Percentiles rank a stretch among this genome's conserved stretches.
Conservation (phyloP, 2,797 vertebrate genomes). For the Anolis apletophallus region DNA sequence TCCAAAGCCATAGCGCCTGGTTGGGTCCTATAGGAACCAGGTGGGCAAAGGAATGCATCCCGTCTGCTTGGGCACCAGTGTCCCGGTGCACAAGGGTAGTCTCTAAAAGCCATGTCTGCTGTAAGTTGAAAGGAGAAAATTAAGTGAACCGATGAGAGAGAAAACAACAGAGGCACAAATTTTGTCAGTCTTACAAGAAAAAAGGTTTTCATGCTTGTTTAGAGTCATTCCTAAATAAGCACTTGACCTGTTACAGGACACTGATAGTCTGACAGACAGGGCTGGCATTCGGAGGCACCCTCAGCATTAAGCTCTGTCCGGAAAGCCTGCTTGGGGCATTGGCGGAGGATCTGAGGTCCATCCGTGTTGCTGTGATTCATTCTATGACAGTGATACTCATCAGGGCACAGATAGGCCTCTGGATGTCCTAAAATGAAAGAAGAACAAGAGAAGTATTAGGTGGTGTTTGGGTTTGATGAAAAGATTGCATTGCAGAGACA, state of each 20-base stretch:
- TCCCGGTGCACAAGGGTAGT: constrained; percentile 85
- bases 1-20: constrained; percentile 82
- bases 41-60: constrained; percentile 84
- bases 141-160: not conserved
- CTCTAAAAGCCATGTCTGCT: constrained; percentile 78
- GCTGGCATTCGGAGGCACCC: constrained; percentile 83
- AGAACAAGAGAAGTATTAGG: not conserved
- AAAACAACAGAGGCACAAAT: too few species aligned
- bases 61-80: constrained; percentile 90
- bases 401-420: constrained; percentile 79
- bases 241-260: constrained; percentile 86
- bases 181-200: too few species aligned
- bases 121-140: constrained; percentile 15
- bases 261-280: constrained; percentile 84
- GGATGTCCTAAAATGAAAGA: constrained; percentile 78
- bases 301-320: constrained; percentile 79
- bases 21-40: constrained; percentile 84
- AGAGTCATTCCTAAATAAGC: accelerated
- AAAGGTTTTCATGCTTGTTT: not conserved
- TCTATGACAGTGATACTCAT: constrained; percentile 88
- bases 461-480: too few species aligned
- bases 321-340: constrained; percentile 86
- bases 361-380: constrained; percentile 68
- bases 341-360: constrained; percentile 75
- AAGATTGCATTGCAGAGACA: accelerated